These are phyloP conservation scores for Gymnogyps californianus DNA, from an alignment of 2,113 vertebrate genomes.

Conservation along the genomic window DNA sequence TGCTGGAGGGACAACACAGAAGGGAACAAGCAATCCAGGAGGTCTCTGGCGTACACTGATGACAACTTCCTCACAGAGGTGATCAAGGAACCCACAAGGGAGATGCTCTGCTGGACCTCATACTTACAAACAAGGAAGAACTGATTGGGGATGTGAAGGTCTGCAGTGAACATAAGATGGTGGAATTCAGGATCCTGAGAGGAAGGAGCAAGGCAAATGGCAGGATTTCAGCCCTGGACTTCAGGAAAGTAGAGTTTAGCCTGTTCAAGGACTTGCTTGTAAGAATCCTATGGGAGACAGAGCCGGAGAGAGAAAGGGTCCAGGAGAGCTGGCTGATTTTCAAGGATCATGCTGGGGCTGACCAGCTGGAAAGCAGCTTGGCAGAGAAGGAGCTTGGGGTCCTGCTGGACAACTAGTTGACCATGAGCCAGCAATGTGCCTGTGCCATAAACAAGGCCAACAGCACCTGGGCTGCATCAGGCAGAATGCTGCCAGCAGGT, in stretches of 20 bases:
- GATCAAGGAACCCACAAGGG: neutral
- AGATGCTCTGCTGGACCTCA: neutral
- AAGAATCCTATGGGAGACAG: neutral
- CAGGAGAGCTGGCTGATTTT: neutral
- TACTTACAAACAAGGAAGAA: neutral
- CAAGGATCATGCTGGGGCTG: neutral
- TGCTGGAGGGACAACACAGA: neutral
- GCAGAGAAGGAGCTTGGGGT: neutral
- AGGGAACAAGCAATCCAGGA: neutral
- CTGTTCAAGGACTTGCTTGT: neutral
- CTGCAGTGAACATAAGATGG: neutral
- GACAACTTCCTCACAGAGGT: neutral
- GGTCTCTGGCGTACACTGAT: neutral
- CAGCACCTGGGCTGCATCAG: neutral
- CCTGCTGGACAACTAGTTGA: neutral
- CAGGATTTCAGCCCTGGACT: neutral
- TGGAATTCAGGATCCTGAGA: neutral
- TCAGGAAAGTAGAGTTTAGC: neutral
- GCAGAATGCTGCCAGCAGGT: neutral
- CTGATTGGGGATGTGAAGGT: neutral
- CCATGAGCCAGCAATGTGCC: neutral
- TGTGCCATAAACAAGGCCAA: neutral
- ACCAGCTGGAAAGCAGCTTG: neutral
- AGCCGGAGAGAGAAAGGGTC: neutral
- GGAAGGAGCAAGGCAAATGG: neutral